Conservation (phyloP, 2,888 invertebrate species). For the Tanypteryx hageni region DNA sequence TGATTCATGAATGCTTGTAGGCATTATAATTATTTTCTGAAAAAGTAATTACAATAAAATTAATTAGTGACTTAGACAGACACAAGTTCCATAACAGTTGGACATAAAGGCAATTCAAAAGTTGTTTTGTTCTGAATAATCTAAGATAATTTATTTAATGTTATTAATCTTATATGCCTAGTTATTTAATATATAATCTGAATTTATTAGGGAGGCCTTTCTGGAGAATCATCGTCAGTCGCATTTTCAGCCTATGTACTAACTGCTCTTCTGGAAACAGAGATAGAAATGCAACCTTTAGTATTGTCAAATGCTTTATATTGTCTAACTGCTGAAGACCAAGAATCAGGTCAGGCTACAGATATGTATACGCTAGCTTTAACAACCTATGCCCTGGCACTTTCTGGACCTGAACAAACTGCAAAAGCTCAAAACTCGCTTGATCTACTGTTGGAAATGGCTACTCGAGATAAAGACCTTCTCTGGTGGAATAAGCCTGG, state of each 20-base stretch:
- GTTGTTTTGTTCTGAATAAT: constrained; percentile 68
- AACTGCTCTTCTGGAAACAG: constrained; percentile 81
- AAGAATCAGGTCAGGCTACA: constrained; percentile 71
- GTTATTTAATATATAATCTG: constrained; percentile 29
- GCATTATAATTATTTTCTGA: too few relatives aligned
- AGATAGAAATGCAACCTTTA: constrained; percentile 76
- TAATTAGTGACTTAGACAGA: too few relatives aligned
- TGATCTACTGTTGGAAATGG: constrained; percentile 74
- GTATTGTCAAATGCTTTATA: constrained; percentile 79
- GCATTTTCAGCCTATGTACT: constrained; percentile 84
- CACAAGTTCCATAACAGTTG: too few relatives aligned
- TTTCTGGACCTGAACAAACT: constrained; percentile 74
- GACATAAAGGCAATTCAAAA: too few relatives aligned
- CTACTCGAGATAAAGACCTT: constrained; percentile 75
- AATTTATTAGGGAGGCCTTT: constrained; percentile 69
- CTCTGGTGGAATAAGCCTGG: constrained; percentile 76
- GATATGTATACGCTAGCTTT: constrained; percentile 77
- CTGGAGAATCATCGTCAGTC: constrained; percentile 76
- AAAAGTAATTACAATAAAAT: too few relatives aligned
- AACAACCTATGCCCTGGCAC: constrained; percentile 77
- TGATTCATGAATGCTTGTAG: too few relatives aligned
- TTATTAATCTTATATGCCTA: constrained; percentile 27
- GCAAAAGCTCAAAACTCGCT: constrained; percentile 75
- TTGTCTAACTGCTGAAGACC: constrained; percentile 78
- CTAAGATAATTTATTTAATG: constrained; percentile 35